Evolutionary conservation across 1,140 invertebrate species (phyloP), one percentile per base, ranked within the genome.

Genomic region (Papilio polyxenes): DNA sequence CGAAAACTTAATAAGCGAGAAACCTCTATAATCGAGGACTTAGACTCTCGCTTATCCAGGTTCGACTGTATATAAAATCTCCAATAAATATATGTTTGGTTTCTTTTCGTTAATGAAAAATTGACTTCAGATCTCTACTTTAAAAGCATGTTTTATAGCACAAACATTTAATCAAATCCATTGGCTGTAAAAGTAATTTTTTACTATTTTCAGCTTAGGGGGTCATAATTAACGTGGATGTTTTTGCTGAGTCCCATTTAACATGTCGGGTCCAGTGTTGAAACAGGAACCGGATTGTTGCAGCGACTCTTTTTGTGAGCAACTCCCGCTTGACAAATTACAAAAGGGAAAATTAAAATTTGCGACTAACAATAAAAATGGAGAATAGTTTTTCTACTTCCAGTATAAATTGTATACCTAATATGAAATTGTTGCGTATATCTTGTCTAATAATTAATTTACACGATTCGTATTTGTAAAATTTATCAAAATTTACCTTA

Each of bases 281-380:
- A 13, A 77, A 77, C 75, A 77, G 75, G 49, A 77, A 77, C 49
- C 53, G 48, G 75, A 77, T 77, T 77, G 75, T 77, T 77, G 44
- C 20, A 77, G 75, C 75, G 75, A 31, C n/a, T 53, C 49, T 65
- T 80, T 82, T 82, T 79, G 77, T 75, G 56, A 37, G 23, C 69
- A 79, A 72, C 74, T 74, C 20, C 49, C 23, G 75, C 82, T 82
- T 82, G 59, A 83, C 72, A 83, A 59, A 83, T 83, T 81, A 83
- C 80, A n/a, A 74, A 37, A 75, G 81, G 65, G 75, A 81, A 82
- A 83, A 83, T 65, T 82, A 83, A 82, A 83, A 85, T 80, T 83
- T 49, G 80, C 48, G 20, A 37, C 44, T 77, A 49, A 53, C 75
- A 53, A 77, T 49, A 77, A 53, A 75, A 77, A 77, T 49, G 11